Conservation (phyloP, 2,113 vertebrate species). For the Orthochromis malagaraziensis region DNA sequence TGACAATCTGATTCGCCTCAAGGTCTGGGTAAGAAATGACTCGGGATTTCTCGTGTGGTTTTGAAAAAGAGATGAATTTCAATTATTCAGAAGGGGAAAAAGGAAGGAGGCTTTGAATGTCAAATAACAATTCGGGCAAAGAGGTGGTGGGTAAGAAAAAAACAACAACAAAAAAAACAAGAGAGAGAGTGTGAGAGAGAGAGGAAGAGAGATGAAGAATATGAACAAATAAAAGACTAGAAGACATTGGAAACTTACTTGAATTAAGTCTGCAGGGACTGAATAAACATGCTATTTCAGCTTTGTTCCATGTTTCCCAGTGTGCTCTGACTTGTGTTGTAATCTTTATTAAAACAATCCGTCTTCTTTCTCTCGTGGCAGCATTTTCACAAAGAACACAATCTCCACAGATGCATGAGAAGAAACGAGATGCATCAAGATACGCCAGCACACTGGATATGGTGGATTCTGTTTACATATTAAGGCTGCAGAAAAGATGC, state of each 20-base stretch:
- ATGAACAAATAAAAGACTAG: constrained; percentile 3
- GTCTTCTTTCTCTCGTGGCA: constrained; percentile 28
- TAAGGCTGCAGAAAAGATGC: constrained; percentile 14
- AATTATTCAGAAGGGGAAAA: constrained; percentile 60
- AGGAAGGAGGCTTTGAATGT: constrained; percentile 38
- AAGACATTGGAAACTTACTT: not conserved
- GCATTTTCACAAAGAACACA: not conserved
- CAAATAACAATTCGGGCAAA: constrained; percentile 36
- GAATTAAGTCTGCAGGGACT: constrained; percentile 21
- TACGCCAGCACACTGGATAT: not conserved
- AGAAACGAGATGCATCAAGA: not conserved
- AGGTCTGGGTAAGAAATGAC: constrained; percentile 26
- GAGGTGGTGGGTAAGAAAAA: not conserved
- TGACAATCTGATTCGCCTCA: constrained; percentile 49
- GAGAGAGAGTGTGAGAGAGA: not conserved
- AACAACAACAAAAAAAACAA: not conserved
- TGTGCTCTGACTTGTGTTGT: not conserved
- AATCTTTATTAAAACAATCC: constrained; percentile 58
- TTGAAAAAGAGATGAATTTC: constrained; percentile 29
- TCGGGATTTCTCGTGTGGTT: constrained; percentile 17
- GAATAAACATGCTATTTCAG: constrained; percentile 40
- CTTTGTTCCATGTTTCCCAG: constrained; percentile 27
- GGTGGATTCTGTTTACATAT: constrained; percentile 34
- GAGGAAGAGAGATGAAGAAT: not conserved
- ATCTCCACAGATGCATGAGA: not conserved